phyloP scores from a whole-genome alignment of 2,888 invertebrate genomes.

The Diloba caeruleocephala region DNA sequence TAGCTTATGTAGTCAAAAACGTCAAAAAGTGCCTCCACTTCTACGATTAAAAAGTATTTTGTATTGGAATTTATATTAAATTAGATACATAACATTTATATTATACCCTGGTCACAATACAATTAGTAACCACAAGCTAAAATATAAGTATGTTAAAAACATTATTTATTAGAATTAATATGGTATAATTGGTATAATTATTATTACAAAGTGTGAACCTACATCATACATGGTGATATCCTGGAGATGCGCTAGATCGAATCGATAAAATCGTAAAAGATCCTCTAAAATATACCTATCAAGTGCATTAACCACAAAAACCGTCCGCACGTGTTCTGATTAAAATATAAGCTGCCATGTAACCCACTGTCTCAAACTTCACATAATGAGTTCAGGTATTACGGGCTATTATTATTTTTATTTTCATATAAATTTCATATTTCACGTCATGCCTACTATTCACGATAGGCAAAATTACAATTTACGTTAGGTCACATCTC shows the following conservation, averaged over 20 bases:
- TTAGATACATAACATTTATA: slow-evolving; percentile 37
- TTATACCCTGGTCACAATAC: slow-evolving; percentile 16
- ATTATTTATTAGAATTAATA: slow-evolving; percentile 9
- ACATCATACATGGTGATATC: slow-evolving; percentile 24
- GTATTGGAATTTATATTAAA: slow-evolving; percentile 47
- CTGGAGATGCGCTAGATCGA: slow-evolving; percentile 2
- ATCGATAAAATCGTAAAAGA: slow-evolving; percentile 3
- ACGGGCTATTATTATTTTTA: slow-evolving; percentile 20
- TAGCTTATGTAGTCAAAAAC: slow-evolving; percentile 25
- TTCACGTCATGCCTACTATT: neutral
- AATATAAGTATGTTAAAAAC: slow-evolving; percentile 16
- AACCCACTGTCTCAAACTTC: slow-evolving; percentile 21
- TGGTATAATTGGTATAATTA: slow-evolving; percentile 20
- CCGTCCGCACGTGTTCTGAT: slow-evolving; percentile 13
- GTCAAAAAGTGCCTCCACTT: slow-evolving; percentile 47
- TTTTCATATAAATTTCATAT: slow-evolving; percentile 18
- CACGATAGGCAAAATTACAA: slow-evolving; percentile 29
- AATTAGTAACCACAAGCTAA: slow-evolving; percentile 12
- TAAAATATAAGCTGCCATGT: slow-evolving; percentile 22
- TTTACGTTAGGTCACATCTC: slow-evolving; percentile 50
- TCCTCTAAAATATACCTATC: too few relatives aligned
- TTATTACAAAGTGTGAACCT: slow-evolving; percentile 14
- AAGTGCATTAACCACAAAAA: neutral
- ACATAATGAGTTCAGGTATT: slow-evolving; percentile 19
- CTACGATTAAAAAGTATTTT: slow-evolving; percentile 37